These are phyloP conservation scores for Eupeodes latifasciatus DNA, from an alignment of 2,888 invertebrate species.

Conservation along the genomic window DNA sequence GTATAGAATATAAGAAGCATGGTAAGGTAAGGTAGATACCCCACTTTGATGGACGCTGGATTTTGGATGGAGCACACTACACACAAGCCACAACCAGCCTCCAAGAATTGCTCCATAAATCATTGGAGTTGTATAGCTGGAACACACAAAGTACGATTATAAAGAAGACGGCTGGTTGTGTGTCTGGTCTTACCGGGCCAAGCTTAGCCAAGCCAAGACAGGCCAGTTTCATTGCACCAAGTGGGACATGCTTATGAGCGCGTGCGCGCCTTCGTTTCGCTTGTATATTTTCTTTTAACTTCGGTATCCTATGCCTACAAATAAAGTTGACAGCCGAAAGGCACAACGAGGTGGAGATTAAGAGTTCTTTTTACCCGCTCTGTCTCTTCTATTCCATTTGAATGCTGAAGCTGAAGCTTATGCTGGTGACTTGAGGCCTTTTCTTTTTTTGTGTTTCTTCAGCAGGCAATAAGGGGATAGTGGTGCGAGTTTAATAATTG, in stretches of 20 bases:
- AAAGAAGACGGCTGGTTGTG: slow-evolving; percentile 14
- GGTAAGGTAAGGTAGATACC: background rate
- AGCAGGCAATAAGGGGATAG: background rate
- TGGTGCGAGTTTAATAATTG: slow-evolving; percentile 28
- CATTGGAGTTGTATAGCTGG: slow-evolving; percentile 51
- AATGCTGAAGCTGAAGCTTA: slow-evolving; percentile 44
- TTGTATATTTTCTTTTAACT: slow-evolving; percentile 20
- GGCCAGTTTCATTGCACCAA: slow-evolving; percentile 62
- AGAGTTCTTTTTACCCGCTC: slow-evolving; percentile 52
- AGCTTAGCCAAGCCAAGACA: slow-evolving; percentile 1
- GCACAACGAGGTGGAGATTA: slow-evolving; percentile 71
- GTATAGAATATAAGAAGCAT: background rate
- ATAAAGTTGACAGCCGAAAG: slow-evolving; percentile 70
- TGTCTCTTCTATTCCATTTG: slow-evolving; percentile 40
- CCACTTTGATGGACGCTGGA: slow-evolving; percentile 40
- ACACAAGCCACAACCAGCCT: slow-evolving; percentile 56
- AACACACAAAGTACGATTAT: slow-evolving; percentile 27
- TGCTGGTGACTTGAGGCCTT: slow-evolving; percentile 17
- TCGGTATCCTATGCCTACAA: background rate
- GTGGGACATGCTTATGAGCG: slow-evolving; percentile 71
- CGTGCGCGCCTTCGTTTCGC: slow-evolving; percentile 71
- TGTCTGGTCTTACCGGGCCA: background rate
- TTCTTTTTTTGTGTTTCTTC: background rate
- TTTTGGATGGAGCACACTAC: slow-evolving; percentile 43
- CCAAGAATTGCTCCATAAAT: slow-evolving; percentile 71